Evolutionary conservation across 1,140 invertebrate genomes (phyloP).

Genomic region (Drosophila kohkoa): DNA sequence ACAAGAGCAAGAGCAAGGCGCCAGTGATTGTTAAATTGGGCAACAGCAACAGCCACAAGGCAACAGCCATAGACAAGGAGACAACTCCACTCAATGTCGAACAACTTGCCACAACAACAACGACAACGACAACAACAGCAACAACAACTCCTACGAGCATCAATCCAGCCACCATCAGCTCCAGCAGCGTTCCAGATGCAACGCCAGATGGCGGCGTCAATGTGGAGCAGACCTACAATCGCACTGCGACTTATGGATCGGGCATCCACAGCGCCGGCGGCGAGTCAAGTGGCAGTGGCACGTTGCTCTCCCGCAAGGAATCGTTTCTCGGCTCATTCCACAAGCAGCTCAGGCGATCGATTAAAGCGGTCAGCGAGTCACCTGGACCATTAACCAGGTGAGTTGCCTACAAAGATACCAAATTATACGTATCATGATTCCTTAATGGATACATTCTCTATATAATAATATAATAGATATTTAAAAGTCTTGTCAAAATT

Average conservation of each 20-base stretch:
- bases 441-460: too few species aligned
- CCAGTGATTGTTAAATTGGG: constrained; percentile 69
- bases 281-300: constrained; percentile 69
- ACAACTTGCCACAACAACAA: constrained; percentile 28
- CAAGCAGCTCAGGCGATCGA: constrained; percentile 86
- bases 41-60: constrained; percentile 12
- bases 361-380: constrained; percentile 84
- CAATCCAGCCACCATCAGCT: not conserved
- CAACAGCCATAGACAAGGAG: constrained; percentile 35
- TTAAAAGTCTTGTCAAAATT: too few species aligned
- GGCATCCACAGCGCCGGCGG: constrained; percentile 72
- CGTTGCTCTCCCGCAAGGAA: constrained; percentile 75
- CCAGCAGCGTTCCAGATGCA: constrained; percentile 1
- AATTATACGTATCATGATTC: too few species aligned
- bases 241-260: constrained; percentile 67
- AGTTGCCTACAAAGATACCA: constrained; percentile 34
- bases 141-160: not conserved
- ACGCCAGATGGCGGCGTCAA: not conserved
- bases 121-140: not conserved
- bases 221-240: constrained; percentile 56
- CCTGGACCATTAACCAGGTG: constrained; percentile 82
- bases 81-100: constrained; percentile 54
- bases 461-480: too few species aligned
- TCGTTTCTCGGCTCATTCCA: constrained; percentile 86
- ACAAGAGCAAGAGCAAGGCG: constrained; percentile 46